Percentiles rank a stretch among this genome's conserved stretches.
Evolutionary conservation across 2,888 invertebrate species (phyloP).

Genomic region (Priocnemis perturbator): DNA sequence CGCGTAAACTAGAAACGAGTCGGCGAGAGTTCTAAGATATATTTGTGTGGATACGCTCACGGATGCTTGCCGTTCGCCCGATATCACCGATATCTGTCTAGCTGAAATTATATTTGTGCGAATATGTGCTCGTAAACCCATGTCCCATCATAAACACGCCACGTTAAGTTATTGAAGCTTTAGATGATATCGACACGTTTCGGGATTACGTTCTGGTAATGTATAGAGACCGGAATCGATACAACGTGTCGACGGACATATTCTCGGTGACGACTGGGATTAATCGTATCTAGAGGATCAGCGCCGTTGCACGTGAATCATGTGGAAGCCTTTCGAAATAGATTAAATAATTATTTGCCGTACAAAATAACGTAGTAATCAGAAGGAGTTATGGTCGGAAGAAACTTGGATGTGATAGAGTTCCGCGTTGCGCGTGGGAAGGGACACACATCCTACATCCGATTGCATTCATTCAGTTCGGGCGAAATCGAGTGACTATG

Average conservation of each 20-base stretch:
- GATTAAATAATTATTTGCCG: neutral
- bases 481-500: neutral
- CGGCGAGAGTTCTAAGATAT: too few relatives aligned
- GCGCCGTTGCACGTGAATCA: neutral
- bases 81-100: too few relatives aligned
- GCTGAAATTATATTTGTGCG: constrained; percentile 1
- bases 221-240: constrained; percentile 3
- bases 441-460: too few relatives aligned
- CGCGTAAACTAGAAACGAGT: too few relatives aligned
- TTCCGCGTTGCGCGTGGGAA: too few relatives aligned
- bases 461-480: too few relatives aligned
- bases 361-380: neutral
- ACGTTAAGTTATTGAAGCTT: constrained; percentile 11
- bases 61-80: too few relatives aligned
- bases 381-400: too few relatives aligned
- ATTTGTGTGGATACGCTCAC: too few relatives aligned
- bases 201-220: constrained; percentile 33
- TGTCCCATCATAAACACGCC: constrained; percentile 14
- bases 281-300: constrained; percentile 4
- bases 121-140: neutral
- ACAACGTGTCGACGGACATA: constrained; percentile 14
- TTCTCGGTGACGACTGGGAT: constrained; percentile 13
- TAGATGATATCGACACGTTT: constrained; percentile 21
- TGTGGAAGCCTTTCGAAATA: neutral
- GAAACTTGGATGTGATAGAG: too few relatives aligned